Conservation (phyloP, 1,140 invertebrate genomes). For the Sesamia nonagrioides region DNA sequence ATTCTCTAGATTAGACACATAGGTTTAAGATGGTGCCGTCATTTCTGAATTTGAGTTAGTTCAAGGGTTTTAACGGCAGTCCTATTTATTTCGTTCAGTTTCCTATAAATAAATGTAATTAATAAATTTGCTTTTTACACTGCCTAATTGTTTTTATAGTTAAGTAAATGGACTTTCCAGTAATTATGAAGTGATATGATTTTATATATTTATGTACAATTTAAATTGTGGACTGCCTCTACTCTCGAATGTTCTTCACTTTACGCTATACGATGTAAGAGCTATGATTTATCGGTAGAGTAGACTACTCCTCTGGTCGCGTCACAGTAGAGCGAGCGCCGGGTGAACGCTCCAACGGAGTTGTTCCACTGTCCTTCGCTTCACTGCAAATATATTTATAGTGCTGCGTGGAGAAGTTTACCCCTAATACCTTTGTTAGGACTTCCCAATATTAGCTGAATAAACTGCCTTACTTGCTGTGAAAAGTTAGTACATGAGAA, state of each 20-base stretch:
- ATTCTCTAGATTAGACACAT: conserved; percentile 79
- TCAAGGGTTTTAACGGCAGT: conserved; percentile 71
- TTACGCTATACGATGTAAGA: conserved; percentile 79
- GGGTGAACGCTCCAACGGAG: conserved; percentile 33
- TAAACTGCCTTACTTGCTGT: conserved; percentile 42
- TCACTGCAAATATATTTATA: conserved; percentile 74
- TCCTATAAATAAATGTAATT: conserved; percentile 44
- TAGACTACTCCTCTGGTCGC: conserved; percentile 75
- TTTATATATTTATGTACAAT: conserved; percentile 53
- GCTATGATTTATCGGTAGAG: conserved; percentile 74
- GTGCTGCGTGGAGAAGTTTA: conserved; percentile 62
- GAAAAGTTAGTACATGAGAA: conserved; percentile 66
- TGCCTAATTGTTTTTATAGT: conserved; percentile 51
- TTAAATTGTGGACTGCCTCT: conserved; percentile 77
- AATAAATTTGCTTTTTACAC: conserved; percentile 55
- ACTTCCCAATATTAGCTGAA: conserved; percentile 38
- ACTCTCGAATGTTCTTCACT: conserved; percentile 79
- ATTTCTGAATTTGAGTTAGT: conserved; percentile 87
- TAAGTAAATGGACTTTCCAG: conserved; percentile 61
- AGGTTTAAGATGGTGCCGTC: conserved; percentile 77
- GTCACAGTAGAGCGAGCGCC: conserved; percentile 78
- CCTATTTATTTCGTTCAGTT: conserved; percentile 56
- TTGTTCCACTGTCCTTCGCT: conserved; percentile 59
- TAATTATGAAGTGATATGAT: conserved; percentile 45
- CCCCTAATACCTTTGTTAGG: conserved; percentile 53